Conservation (phyloP, 2,888 invertebrate genomes). For the Xestia ashworthii region DNA sequence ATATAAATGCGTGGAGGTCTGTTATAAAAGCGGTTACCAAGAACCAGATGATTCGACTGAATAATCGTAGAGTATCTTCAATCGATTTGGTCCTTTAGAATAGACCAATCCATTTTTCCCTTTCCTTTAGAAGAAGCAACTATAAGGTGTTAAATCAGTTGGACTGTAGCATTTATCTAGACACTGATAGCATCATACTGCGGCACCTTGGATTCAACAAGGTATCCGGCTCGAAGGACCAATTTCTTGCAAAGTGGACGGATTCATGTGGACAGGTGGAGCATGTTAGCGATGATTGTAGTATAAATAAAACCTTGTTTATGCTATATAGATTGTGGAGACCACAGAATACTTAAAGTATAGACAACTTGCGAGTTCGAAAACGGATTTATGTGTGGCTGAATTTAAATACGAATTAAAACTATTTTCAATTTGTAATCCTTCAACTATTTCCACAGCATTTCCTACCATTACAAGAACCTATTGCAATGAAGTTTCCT, state of each 20-base stretch:
- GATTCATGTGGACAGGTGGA: constrained; percentile 31
- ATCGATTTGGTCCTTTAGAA: constrained; percentile 40
- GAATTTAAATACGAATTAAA: constrained; percentile 5
- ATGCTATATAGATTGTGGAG: not conserved
- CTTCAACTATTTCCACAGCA: not conserved
- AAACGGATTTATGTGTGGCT: not conserved
- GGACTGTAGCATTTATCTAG: constrained; percentile 43
- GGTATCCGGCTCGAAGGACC: constrained; percentile 47
- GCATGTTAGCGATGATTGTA: constrained; percentile 26
- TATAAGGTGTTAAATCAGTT: constrained; percentile 43
- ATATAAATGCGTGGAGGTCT: constrained; percentile 14
- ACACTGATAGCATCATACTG: constrained; percentile 41
- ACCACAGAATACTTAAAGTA: not conserved
- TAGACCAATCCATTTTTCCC: constrained; percentile 26
- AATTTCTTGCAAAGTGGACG: constrained; percentile 43
- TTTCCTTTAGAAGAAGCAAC: constrained; percentile 26
- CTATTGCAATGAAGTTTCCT: constrained; percentile 19
- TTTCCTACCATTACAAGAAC: constrained; percentile 1
- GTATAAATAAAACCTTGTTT: constrained; percentile 26
- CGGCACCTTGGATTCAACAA: constrained; percentile 20
- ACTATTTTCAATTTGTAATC: not conserved
- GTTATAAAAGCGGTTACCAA: constrained; percentile 12
- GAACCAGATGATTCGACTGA: not conserved
- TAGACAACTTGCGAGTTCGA: not conserved
- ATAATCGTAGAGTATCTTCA: constrained; percentile 7